phyloP scores from a whole-genome alignment of 1,140 invertebrate species.

The Drosophila repletoides region DNA sequence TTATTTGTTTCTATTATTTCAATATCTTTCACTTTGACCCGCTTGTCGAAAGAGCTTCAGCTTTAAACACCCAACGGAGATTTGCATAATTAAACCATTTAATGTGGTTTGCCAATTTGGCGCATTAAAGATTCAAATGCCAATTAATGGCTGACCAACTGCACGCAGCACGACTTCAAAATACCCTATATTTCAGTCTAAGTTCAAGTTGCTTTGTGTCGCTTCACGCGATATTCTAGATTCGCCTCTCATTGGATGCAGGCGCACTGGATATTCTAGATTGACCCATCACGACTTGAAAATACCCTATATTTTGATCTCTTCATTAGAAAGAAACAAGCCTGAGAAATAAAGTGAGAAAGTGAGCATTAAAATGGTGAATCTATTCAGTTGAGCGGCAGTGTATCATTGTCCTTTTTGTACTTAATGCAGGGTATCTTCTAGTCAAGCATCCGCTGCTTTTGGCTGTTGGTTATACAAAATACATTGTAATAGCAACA shows the following conservation, averaged over 20 bases:
- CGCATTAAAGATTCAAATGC: slow-evolving; percentile 29
- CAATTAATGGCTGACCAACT: background rate
- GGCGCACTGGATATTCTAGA: too few species aligned
- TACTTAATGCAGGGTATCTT: background rate
- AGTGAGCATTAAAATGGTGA: too few species aligned
- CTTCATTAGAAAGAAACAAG: too few species aligned
- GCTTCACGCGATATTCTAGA: too few species aligned
- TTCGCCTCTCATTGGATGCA: too few species aligned
- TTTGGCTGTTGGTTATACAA: background rate
- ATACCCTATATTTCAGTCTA: slow-evolving; percentile 24
- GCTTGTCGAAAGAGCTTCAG: slow-evolving; percentile 12
- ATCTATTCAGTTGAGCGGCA: too few species aligned
- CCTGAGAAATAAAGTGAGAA: too few species aligned
- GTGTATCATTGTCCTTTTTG: too few species aligned
- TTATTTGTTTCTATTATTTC: slow-evolving; percentile 22
- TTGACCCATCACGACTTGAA: too few species aligned
- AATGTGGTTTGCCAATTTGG: slow-evolving; percentile 45
- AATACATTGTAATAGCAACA: background rate
- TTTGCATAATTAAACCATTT: slow-evolving; percentile 45
- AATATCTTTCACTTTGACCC: slow-evolving; percentile 34
- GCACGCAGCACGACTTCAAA: background rate
- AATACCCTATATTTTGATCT: too few species aligned
- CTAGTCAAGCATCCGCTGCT: background rate
- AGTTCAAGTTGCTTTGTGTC: too few species aligned
- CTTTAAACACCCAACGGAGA: slow-evolving; percentile 18